Base-by-base conservation (phyloP, 1,140 invertebrate species). In the Pseudomyrmex cubaensis region DNA sequence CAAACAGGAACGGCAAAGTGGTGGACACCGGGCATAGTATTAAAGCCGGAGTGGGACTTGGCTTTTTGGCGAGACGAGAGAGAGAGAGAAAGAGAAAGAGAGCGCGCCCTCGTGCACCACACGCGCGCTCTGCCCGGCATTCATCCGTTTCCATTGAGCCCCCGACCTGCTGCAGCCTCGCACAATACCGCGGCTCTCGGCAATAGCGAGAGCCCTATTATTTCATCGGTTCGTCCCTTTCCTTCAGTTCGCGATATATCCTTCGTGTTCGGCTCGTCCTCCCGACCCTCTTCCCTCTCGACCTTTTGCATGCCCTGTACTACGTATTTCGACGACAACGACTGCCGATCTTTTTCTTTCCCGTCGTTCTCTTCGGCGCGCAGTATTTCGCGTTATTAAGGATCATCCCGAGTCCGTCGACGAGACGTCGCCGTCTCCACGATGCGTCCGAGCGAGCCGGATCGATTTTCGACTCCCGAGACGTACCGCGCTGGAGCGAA, bases 61-160 rank as follows among this genome's bases (percentile, higher is more conserved):
- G 78, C 86, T 89, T 90, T 90, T 89, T 83, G 86, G 84, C 82
- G 48, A 75, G 87, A 85, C 25, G 46, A 20, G 22, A 61, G 57
- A 20, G 22, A 61, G 57, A 72, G 84, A 72, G 46, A 25, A 20
- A 57, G 66, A 9, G 17, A 13, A 15, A 66, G 48, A 7, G 54
- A 54, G 57, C 25, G 25, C 25, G 62, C 50, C 46, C 75, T 66
- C 75, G 44, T 46, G 76, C 63, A 77, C 62, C 76, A 73, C 73
- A n/a, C 59, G 59, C 69, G 56, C 73, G 35, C 35, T 35, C 35
- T 83, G 64, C 59, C 77, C 62, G 74, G 84, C 87, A 88, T 85
- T 91, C 90, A 88, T 89, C 85, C 77, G 57, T 84, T 91, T 85
- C 84, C 85, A 92, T 89, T 87, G 88, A 92, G 83, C 73, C 69